Evolutionary conservation across 2,797 vertebrate genomes (phyloP).

Genomic region (Chaetophractus vellerosus): DNA sequence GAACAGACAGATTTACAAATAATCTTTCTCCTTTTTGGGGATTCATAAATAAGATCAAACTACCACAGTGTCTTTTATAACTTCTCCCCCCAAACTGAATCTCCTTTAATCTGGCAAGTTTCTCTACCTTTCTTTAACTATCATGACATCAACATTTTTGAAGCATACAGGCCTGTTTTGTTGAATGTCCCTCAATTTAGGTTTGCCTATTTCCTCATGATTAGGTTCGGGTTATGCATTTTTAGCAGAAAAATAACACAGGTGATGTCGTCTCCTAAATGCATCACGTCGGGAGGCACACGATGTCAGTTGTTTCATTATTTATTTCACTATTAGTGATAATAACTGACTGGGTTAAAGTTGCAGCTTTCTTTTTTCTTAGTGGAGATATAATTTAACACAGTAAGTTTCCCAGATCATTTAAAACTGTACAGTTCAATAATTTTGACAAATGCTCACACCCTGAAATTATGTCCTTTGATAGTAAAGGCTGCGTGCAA

Average conservation of each 20-base stretch:
- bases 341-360: neutral
- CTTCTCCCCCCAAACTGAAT: neutral
- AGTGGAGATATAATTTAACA: conserved; percentile 4
- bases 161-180: conserved; percentile 12
- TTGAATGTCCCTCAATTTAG: neutral
- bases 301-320: neutral
- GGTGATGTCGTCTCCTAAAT: neutral
- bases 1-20: too few species aligned
- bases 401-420: conserved; percentile 14
- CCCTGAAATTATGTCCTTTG: neutral
- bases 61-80: neutral
- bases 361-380: conserved; percentile 7
- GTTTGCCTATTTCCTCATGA: neutral
- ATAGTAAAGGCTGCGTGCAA: neutral
- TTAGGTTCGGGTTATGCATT: conserved; percentile 12
- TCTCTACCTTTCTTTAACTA: neutral
- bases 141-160: conserved; percentile 36
- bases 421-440: neutral
- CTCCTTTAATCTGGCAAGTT: neutral
- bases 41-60: too few species aligned
- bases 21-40: too few species aligned
- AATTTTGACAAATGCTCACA: neutral
- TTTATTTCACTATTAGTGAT: neutral
- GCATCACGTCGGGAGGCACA: neutral
- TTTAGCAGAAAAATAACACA: neutral